Evolutionary conservation across 2,113 vertebrate species (phyloP), one percentile per base, ranked within the genome.

Genomic region (Corythaixoides concolor): DNA sequence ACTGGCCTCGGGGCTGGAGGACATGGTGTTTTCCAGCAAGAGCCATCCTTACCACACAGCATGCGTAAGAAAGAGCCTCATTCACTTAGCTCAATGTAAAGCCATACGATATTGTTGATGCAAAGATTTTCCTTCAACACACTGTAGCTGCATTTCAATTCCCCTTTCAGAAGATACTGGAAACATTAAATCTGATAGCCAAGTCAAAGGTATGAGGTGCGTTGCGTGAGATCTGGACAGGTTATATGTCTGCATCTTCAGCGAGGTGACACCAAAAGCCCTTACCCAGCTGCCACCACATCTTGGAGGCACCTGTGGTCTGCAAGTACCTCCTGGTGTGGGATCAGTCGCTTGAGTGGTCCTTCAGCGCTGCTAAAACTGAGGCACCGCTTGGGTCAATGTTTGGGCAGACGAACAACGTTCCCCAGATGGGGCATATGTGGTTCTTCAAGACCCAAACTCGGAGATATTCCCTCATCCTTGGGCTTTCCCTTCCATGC

Each of bases 41-140:
- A 27, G 59, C 79, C 0, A 0, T 43, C 32, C 41, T 56, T 2
- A 0, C 23, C 20, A 8, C 41, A 12, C 4, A 3, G 10, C 35
- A 3, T 15, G 3, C 4, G 0, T n/a, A 53, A 59, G 59, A 22
- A n/a, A 10, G 39, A 15, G 39, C 16, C 39, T 74, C 22, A 5
- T n/a, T 59, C 1, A 0, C 33, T 45, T 13, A n/a, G 55, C 62
- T 80, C 55, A 4, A 3, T 8, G 8, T 30, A 43, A 58, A 75
- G 35, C 56, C 62, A 22, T 21, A 19, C 32, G 32, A 43, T 50
- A n/a, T 39, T 13, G 5, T 68, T 12, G 11, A 30, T 58, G 55
- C 17, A 45, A 32, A 18, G 17, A 6, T 75, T 69, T 69, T 70
- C 37, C 33, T 64, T 21, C 28, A 52, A 27, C 33, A 27, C 43